Evolutionary conservation across 1,140 invertebrate genomes (phyloP), one percentile per base, ranked within the genome.

Genomic region (Galendromus occidentalis): DNA sequence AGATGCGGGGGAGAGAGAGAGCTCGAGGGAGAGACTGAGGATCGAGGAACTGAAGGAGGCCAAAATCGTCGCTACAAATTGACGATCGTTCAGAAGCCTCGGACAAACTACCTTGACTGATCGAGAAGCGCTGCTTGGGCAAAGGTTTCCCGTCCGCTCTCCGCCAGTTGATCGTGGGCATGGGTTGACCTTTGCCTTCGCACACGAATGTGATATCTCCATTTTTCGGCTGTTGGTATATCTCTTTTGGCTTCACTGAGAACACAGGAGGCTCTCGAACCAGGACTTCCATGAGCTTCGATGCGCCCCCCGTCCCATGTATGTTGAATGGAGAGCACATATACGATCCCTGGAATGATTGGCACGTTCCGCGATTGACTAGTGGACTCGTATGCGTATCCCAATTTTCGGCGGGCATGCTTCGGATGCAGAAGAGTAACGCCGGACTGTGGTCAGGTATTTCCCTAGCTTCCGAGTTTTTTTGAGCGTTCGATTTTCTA

Each of bases 271-370:
- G 77, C 68, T 79, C 77, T 77, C 88, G 81, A 4, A 96, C 91
- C 69, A 94, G 78, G 17, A 97, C 90, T 77, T 95, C 89, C 85
- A 97, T 93, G 30, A 84, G 82, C 28, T 86, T 87, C 55, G 91
- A 95, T 45, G 86, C 86, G 2, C 90, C 88, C 70, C 91, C 89
- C 7, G 87, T 90, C 59, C 91, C 91, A 71, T 93, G 85, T 18
- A 85, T 84, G 74, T 94, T 96, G 74, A 92, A 91, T 12, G 91
- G 91, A 12, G 88, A 93, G 75, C 91, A 96, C 39, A 88, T 91
- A 75, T 96, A 97, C 68, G 84, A 77, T 83, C 88, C 69, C 76
- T 91, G 87, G 25, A 59, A 17, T 20, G 14, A 18, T 18, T 33
- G 51, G 14, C 33, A 39, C n/a, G n/a, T n/a, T n/a, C n/a, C n/a